Evolutionary conservation across 1,140 invertebrate species (phyloP).

Genomic region (Drosophila sturtevanti): DNA sequence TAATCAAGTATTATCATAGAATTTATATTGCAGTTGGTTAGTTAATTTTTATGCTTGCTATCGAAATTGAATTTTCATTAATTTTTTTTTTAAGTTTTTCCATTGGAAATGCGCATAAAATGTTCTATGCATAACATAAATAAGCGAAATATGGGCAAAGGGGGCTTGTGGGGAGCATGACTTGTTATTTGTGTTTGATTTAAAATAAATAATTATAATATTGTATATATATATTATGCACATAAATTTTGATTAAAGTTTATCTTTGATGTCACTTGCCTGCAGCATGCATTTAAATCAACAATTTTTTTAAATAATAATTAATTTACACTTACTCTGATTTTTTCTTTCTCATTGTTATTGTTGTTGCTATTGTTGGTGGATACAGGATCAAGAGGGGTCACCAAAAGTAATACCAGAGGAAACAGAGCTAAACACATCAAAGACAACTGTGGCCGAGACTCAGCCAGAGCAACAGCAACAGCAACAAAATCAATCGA

Average conservation of each 20-base stretch:
- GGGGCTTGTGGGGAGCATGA: not conserved
- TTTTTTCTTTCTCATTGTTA: not conserved
- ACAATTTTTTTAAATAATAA: not conserved
- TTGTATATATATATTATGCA: not conserved
- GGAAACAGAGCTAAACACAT: slow-evolving; percentile 73
- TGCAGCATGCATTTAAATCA: slow-evolving; percentile 16
- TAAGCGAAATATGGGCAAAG: not conserved
- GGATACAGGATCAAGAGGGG: slow-evolving; percentile 68
- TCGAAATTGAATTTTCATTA: slow-evolving; percentile 57
- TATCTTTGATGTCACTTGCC: slow-evolving; percentile 4
- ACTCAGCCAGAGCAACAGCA: slow-evolving; percentile 9
- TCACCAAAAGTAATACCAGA: slow-evolving; percentile 78
- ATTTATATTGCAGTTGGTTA: slow-evolving; percentile 30
- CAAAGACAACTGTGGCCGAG: slow-evolving; percentile 64
- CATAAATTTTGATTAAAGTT: slow-evolving; percentile 3
- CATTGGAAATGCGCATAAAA: slow-evolving; percentile 44
- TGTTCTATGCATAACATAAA: slow-evolving; percentile 3
- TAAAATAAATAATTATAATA: slow-evolving; percentile 1
- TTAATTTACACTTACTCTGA: not conserved
- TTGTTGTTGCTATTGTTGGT: not conserved
- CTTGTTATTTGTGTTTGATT: not conserved
- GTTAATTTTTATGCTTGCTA: slow-evolving; percentile 62
- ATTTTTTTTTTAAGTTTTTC: slow-evolving; percentile 43
- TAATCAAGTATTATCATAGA: slow-evolving; percentile 4
- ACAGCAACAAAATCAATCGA: slow-evolving; percentile 33